Conservation (phyloP, 2,888 invertebrate genomes). For the Brachyptera putata region DNA sequence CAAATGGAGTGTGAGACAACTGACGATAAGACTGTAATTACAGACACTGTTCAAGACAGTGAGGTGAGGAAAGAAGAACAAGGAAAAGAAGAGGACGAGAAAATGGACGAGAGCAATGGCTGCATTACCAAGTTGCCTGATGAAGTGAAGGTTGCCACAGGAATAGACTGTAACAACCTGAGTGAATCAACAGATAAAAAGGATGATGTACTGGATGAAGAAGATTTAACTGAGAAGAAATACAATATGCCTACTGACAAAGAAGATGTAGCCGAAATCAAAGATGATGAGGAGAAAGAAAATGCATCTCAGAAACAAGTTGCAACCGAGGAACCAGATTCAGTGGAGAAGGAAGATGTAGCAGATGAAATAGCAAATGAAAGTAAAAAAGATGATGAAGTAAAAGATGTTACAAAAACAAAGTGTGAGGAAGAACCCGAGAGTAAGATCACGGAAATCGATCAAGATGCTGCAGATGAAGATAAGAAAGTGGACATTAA, state of each 20-base stretch:
- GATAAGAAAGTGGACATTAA: constrained; percentile 13
- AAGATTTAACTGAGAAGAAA: too few species aligned
- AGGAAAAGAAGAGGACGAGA: constrained; percentile 26
- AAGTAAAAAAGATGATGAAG: constrained; percentile 7
- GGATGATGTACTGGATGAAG: too few species aligned
- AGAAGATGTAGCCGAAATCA: neutral
- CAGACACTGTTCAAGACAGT: too few species aligned
- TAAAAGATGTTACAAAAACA: neutral
- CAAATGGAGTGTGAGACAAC: too few species aligned
- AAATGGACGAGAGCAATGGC: neutral
- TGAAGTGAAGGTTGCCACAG: neutral
- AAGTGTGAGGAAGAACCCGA: constrained; percentile 29
- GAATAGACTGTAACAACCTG: constrained; percentile 1
- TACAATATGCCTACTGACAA: too few species aligned
- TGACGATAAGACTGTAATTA: too few species aligned
- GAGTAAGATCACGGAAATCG: too few species aligned
- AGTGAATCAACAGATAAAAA: too few species aligned
- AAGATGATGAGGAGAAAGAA: constrained; percentile 4
- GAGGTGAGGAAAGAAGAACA: too few species aligned
- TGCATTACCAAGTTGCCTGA: neutral
- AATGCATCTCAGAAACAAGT: constrained; percentile 25
- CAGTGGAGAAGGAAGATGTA: too few species aligned
- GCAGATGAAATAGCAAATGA: constrained; percentile 14
- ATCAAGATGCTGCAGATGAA: too few species aligned
- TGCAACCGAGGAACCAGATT: constrained; percentile 17